Conservation (phyloP, 1,140 invertebrate species). For the Trichonephila clavipes region DNA sequence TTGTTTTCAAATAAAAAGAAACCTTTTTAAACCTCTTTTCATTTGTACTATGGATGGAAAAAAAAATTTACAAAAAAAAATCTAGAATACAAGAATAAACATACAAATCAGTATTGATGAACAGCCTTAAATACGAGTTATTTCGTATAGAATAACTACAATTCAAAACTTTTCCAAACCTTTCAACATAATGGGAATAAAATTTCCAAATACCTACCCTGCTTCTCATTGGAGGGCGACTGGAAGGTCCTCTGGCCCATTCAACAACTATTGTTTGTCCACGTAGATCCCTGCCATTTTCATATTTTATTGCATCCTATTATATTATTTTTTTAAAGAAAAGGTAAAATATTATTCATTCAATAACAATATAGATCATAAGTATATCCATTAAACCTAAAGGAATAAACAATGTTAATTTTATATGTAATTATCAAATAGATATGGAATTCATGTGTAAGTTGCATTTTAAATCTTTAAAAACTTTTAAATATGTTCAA, state of each 20-base stretch:
- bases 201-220: conserved; percentile 15
- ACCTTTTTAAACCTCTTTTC: too few relatives aligned
- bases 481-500: not conserved
- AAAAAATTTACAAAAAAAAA: too few relatives aligned
- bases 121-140: too few relatives aligned
- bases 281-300: conserved; percentile 82
- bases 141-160: too few relatives aligned
- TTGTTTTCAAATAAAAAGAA: too few relatives aligned
- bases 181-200: not conserved
- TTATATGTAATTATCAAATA: not conserved
- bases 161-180: too few relatives aligned
- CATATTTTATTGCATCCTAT: conserved; percentile 82
- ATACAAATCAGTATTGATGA: too few relatives aligned
- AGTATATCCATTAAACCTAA: too few relatives aligned
- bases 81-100: too few relatives aligned
- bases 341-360: not conserved
- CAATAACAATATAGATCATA: too few relatives aligned
- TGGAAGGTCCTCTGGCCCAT: conserved; percentile 80
- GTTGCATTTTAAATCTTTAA: not conserved
- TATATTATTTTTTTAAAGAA: not conserved
- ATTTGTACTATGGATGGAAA: too few relatives aligned
- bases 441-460: not conserved
- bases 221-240: conserved; percentile 67
- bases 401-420: not conserved
- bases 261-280: conserved; percentile 82